Evolutionary conservation across 1,140 invertebrate species (phyloP).

Genomic region (Trichonephila inaurata): DNA sequence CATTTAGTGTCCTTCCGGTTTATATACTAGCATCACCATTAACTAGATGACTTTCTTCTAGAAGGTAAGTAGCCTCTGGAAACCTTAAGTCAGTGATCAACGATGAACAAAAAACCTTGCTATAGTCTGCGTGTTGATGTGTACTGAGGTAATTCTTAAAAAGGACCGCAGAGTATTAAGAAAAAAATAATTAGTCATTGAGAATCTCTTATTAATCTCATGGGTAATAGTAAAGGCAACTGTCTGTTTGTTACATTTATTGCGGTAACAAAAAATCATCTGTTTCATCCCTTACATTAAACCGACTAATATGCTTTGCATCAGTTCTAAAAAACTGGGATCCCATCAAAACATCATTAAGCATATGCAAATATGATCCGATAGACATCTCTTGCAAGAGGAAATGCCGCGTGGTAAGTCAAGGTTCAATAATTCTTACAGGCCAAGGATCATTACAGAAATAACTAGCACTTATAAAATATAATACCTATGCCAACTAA

Average conservation of each 20-base stretch:
- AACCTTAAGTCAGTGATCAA: background rate
- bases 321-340: background rate
- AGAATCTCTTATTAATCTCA: background rate
- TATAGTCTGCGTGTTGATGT: background rate
- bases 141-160: background rate
- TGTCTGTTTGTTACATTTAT: background rate
- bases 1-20: background rate
- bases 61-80: background rate
- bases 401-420: conserved; percentile 9
- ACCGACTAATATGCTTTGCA: background rate
- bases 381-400: conserved; percentile 34
- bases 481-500: background rate
- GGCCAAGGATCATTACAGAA: conserved; percentile 21
- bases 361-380: conserved; percentile 26
- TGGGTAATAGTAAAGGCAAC: background rate
- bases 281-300: background rate
- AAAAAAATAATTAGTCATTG: conserved; percentile 21
- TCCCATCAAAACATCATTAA: conserved; percentile 41
- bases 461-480: conserved; percentile 27
- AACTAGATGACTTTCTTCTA: background rate
- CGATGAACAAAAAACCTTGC: background rate
- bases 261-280: background rate
- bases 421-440: conserved; percentile 19
- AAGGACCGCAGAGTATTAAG: background rate
- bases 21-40: background rate